Evolutionary conservation across 2,113 vertebrate species (phyloP), one percentile per base, ranked within the genome.

Genomic region (Epinephelus lanceolatus): DNA sequence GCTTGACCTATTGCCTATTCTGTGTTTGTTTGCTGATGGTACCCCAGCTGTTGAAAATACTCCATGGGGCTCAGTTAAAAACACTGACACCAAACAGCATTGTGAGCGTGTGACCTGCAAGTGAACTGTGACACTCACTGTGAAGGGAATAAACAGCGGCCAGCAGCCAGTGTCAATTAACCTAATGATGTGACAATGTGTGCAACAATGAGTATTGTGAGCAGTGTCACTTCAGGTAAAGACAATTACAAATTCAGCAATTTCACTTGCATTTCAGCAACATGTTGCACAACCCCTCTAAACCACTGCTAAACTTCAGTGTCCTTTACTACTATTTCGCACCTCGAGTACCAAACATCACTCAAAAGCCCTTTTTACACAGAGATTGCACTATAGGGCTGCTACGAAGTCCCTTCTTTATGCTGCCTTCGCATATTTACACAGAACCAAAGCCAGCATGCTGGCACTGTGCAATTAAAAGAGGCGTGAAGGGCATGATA

Each of bases 111-210:
- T 40, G 70, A 62, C 52, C 62, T 61, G 13, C 27, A 30, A 30
- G 21, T 51, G n/a, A 59, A 59, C 42, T 63, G 23, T 37, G 30
- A 65, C 14, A 27, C 62, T 81, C 30, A 55, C 6, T 33, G 18
- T 42, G 53, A 53, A 25, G 13, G 13, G 63, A 75, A 55, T 40
- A 60, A 71, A 76, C 25, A 47, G 25, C 79, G 42, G 17, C 49
- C 21, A 77, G 23, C 51, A 19, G 47, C 12, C 33, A 6, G 19
- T 25, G 11, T 69, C 61, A 27, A n/a, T 59, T 19, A 42, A 33
- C 18, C 14, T 59, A 57, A 59, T 76, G 33, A 33, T 10, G 52
- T 14, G n/a, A n/a, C 71, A 74, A 13, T 6, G 27, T 30, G n/a
- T 51, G 42, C 42, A 45, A 37, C 23, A 18, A 18, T 56, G 19